A percentile compares a stretch with the other conserved stretches of the same genome.
Conservation (phyloP, 1,140 invertebrate species). For the Chionoecetes opilio region DNA sequence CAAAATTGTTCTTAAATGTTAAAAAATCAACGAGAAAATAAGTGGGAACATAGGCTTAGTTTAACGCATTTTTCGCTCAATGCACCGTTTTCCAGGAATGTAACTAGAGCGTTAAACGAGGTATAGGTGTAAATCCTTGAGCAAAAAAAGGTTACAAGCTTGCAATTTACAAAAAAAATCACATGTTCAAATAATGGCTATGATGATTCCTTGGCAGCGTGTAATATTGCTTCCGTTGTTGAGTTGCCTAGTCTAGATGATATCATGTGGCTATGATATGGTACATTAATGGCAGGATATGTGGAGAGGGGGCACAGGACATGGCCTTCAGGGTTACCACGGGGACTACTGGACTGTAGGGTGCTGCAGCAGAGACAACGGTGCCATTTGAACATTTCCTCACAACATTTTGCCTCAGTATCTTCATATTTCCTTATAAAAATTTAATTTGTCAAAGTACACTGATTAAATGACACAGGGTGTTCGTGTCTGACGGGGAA, state of each 20-base stretch:
- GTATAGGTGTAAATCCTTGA: not conserved
- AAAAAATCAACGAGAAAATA: no score
- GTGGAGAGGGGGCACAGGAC: slow-evolving; percentile 73
- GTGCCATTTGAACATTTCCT: slow-evolving; percentile 28
- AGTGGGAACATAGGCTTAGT: no score
- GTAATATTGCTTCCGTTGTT: slow-evolving; percentile 61
- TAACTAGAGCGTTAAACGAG: no score
- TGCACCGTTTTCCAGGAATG: no score
- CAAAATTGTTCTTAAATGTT: no score
- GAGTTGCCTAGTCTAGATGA: slow-evolving; percentile 71
- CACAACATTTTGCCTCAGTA: not conserved
- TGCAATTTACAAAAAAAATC: no score
- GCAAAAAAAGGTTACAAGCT: not conserved
- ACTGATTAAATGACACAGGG: not conserved
- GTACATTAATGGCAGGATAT: slow-evolving; percentile 75
- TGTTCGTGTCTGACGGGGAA: not conserved
- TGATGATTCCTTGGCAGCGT: not conserved
- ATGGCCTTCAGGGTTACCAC: slow-evolving; percentile 46
- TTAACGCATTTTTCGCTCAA: no score
- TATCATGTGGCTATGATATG: slow-evolving; percentile 76
- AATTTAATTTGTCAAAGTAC: not conserved
- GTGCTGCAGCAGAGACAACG: slow-evolving; percentile 12
- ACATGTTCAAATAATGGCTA: no score
- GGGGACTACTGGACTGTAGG: slow-evolving; percentile 49
- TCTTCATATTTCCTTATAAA: not conserved